These are phyloP conservation scores for Fistularia tabacaria DNA, from an alignment of 2,797 vertebrate genomes.

Conservation along the genomic window DNA sequence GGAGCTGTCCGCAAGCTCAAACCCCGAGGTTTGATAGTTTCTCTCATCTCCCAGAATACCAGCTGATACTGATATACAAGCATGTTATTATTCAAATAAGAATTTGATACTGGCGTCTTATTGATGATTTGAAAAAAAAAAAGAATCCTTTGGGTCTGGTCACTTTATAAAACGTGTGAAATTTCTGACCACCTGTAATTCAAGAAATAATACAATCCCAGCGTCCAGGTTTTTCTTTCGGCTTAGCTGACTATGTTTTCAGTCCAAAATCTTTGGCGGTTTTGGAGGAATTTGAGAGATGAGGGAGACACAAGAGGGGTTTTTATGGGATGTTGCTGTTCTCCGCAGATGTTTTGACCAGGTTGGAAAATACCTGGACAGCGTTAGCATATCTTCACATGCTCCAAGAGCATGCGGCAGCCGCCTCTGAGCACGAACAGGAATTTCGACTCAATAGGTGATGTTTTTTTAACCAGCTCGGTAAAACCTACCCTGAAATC, in stretches of 20 bases:
- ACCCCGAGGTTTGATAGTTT: slow-evolving; percentile 43
- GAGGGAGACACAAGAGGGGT: slow-evolving; percentile 40
- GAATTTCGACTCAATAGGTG: slow-evolving; percentile 22
- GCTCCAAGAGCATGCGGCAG: slow-evolving; percentile 6
- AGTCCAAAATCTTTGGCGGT: slow-evolving; percentile 38
- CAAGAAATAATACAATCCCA: too few species aligned
- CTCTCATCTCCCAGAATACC: slow-evolving; percentile 27
- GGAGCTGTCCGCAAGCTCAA: slow-evolving; percentile 48
- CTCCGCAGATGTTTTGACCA: slow-evolving; percentile 47
- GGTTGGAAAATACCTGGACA: slow-evolving; percentile 31
- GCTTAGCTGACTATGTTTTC: slow-evolving; percentile 41
- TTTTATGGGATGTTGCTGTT: slow-evolving; percentile 32
- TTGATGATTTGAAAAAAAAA: too few species aligned
- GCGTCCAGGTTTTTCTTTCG: too few species aligned
- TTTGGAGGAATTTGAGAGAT: slow-evolving; percentile 63
- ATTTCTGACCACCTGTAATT: too few species aligned
- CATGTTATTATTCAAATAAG: background rate
- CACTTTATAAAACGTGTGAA: too few species aligned
- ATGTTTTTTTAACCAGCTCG: slow-evolving; percentile 12
- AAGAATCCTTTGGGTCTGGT: too few species aligned
- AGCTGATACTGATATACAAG: slow-evolving; percentile 25
- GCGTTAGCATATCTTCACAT: slow-evolving; percentile 21
- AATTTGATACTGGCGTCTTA: too few species aligned
- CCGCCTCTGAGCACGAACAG: slow-evolving; percentile 12
- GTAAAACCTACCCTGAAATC: too few species aligned